Evolutionary conservation across 2,797 vertebrate genomes (phyloP).

Genomic region (Takifugu ocellatus): DNA sequence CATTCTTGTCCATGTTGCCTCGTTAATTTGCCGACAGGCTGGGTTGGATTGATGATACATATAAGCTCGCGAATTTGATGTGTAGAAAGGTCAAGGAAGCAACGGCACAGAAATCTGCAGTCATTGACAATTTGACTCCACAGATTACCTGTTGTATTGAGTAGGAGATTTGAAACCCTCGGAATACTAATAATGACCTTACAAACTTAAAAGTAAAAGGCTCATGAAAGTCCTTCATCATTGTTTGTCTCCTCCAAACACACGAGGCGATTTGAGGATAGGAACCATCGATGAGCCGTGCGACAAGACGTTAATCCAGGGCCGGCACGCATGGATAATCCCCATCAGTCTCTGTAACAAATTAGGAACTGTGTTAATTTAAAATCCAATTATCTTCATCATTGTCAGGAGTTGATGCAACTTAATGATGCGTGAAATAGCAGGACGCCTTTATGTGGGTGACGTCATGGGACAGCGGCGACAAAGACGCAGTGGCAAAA

Average conservation of each 20-base stretch:
- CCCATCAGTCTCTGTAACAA: constrained; percentile 55
- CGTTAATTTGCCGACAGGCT: too few relatives aligned
- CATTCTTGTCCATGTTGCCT: too few relatives aligned
- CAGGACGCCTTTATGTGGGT: constrained; percentile 10
- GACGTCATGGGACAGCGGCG: neutral
- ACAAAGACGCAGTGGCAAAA: constrained; percentile 7
- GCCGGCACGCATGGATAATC: constrained; percentile 50
- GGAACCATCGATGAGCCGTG: constrained; percentile 1
- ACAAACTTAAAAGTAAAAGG: neutral
- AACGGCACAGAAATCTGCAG: too few relatives aligned
- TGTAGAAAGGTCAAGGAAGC: too few relatives aligned
- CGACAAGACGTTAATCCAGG: constrained; percentile 2
- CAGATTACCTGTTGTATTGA: neutral
- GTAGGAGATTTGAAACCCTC: neutral
- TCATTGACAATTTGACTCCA: too few relatives aligned
- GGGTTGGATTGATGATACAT: too few relatives aligned
- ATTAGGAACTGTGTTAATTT: constrained; percentile 64
- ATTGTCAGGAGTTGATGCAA: constrained; percentile 55
- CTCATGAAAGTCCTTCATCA: neutral
- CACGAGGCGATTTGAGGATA: constrained; percentile 24
- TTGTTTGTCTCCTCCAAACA: constrained; percentile 3
- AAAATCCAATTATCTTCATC: constrained; percentile 70
- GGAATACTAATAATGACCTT: neutral
- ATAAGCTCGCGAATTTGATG: too few relatives aligned
- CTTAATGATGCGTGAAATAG: constrained; percentile 68